A percentile compares a stretch with the other conserved stretches of the same genome.
Evolutionary conservation across 2,888 invertebrate species (phyloP).

Genomic region (Lasioglossum figueresi): DNA sequence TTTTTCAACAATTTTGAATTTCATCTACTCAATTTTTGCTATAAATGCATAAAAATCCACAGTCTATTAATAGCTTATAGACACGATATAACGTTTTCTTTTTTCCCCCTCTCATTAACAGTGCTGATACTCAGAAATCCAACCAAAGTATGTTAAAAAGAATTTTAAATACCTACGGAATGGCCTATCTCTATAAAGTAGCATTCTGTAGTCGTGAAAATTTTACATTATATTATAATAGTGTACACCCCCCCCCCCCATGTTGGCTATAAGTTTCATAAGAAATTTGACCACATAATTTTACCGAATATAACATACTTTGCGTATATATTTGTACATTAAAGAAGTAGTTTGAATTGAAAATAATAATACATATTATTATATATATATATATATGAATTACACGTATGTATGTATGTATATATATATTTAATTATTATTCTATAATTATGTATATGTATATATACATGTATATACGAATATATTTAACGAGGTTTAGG

Average conservation of each 20-base stretch:
- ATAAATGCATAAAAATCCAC: too few species aligned
- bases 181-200: slow-evolving; percentile 43
- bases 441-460: slow-evolving; percentile 41
- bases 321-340: slow-evolving; percentile 71
- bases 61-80: slow-evolving; percentile 50
- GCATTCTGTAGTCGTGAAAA: slow-evolving; percentile 36
- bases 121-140: slow-evolving; percentile 51
- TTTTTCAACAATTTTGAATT: too few species aligned
- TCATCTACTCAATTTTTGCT: too few species aligned
- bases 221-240: slow-evolving; percentile 40
- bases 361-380: slow-evolving; percentile 56
- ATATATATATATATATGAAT: slow-evolving; percentile 14
- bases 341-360: slow-evolving; percentile 55
- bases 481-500: slow-evolving; percentile 61
- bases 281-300: slow-evolving; percentile 54
- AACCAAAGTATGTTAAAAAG: slow-evolving; percentile 61
- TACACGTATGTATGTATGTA: slow-evolving; percentile 40
- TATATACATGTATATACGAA: slow-evolving; percentile 29
- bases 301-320: slow-evolving; percentile 65
- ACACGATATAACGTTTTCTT: slow-evolving; percentile 46
- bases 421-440: slow-evolving; percentile 56
- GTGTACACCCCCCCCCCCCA: slow-evolving; percentile 38
- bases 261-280: slow-evolving; percentile 54
- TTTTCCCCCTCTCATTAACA: slow-evolving; percentile 30
- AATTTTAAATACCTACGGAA: slow-evolving; percentile 45